These are phyloP conservation scores for Diaprepes abbreviatus DNA, from an alignment of 2,888 invertebrate genomes.

Conservation along the genomic window DNA sequence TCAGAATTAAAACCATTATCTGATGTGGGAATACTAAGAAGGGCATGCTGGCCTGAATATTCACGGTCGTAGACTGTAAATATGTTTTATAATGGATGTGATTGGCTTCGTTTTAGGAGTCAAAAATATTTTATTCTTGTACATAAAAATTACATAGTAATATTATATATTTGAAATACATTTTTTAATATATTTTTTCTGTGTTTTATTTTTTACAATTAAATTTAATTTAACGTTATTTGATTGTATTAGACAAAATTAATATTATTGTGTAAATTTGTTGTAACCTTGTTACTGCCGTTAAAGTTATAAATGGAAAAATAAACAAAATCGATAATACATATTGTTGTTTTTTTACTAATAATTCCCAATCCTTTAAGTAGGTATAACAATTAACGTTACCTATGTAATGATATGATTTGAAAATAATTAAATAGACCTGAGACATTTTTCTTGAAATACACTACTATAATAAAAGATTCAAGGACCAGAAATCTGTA, in stretches of 20 bases:
- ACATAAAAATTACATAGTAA: constrained; percentile 60
- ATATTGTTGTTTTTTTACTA: not conserved
- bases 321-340: constrained; percentile 21
- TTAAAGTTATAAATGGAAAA: constrained; percentile 29
- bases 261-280: constrained; percentile 36
- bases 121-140: constrained; percentile 62
- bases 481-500: no score
- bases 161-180: constrained; percentile 63
- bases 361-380: not conserved
- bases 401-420: no score
- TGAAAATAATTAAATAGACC: no score
- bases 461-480: no score
- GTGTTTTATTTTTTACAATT: constrained; percentile 37
- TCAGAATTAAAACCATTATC: constrained; percentile 42
- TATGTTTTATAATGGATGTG: constrained; percentile 51
- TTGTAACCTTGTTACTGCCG: constrained; percentile 41
- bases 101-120: constrained; percentile 63
- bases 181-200: constrained; percentile 57
- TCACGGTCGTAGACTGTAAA: constrained; percentile 53
- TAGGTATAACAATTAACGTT: not conserved
- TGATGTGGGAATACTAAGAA: constrained; percentile 30
- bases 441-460: no score
- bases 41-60: constrained; percentile 48
- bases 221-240: constrained; percentile 29
- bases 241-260: constrained; percentile 33